Evolutionary conservation across 2,797 vertebrate species (phyloP).

Genomic region (Tiaroga cobitis): DNA sequence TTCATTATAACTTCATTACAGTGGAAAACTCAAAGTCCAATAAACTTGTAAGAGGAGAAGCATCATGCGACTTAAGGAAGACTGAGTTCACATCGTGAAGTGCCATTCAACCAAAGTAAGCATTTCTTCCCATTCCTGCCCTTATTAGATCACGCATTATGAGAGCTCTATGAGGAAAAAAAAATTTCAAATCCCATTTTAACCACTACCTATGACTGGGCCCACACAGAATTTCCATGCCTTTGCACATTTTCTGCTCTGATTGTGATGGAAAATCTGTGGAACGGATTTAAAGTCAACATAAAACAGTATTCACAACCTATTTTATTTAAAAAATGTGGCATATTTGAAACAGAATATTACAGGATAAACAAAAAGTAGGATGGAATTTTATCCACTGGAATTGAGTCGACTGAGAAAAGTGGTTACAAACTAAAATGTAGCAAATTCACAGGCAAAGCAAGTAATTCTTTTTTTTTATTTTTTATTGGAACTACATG

Average conservation of each 20-base stretch:
- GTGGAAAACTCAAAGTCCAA: constrained; percentile 53
- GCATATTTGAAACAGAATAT: not conserved
- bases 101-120: constrained; percentile 25
- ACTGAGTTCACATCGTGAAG: constrained; percentile 22
- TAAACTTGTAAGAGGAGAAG: constrained; percentile 46
- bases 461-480: not conserved
- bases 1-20: constrained; percentile 62
- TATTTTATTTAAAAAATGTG: constrained; percentile 6
- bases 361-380: not conserved
- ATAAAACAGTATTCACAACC: constrained; percentile 9
- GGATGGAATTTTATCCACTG: not conserved
- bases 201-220: constrained; percentile 11
- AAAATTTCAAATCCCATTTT: constrained; percentile 32
- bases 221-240: not conserved
- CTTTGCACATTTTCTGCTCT: constrained; percentile 20
- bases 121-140: constrained; percentile 36
- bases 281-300: constrained; percentile 4
- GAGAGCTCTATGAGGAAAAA: constrained; percentile 10
- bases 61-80: constrained; percentile 39
- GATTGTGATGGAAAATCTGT: constrained; percentile 23
- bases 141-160: constrained; percentile 44
- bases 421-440: not conserved
- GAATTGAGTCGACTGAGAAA: not conserved
- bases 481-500: not conserved
- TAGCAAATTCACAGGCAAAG: not conserved